These are phyloP conservation scores for Antechinus flavipes DNA, from an alignment of 2,113 vertebrate species.

Conservation along the genomic window DNA sequence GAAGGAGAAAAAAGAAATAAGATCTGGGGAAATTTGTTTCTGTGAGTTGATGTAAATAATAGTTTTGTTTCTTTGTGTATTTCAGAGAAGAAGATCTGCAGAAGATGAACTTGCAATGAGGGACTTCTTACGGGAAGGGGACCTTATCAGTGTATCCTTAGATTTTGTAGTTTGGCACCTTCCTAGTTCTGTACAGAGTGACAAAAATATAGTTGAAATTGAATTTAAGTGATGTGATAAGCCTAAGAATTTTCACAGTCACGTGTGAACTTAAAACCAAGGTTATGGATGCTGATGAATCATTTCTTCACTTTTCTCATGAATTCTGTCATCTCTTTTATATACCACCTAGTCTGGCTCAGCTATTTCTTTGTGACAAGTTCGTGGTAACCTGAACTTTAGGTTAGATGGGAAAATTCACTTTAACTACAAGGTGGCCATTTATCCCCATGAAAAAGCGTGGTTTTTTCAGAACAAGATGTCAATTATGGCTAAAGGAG, in stretches of 20 bases:
- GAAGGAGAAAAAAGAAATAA: background rate
- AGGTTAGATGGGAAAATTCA: background rate
- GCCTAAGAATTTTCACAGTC: background rate
- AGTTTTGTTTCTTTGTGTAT: background rate
- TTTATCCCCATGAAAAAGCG: background rate
- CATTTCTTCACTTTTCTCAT: background rate
- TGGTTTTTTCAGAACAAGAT: background rate
- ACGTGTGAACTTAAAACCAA: background rate
- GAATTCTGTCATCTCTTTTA: background rate
- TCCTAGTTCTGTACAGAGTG: rapidly evolving
- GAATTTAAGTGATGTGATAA: background rate
- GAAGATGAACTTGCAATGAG: conserved; percentile 98
- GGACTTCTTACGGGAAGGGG: conserved; percentile 95
- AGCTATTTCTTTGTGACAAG: background rate
- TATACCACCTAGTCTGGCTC: background rate
- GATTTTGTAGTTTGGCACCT: rapidly evolving
- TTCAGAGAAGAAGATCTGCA: conserved; percentile 94
- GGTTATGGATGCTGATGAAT: background rate
- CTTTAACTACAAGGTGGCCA: background rate
- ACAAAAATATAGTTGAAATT: background rate
- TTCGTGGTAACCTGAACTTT: rapidly evolving
- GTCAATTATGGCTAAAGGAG: background rate
- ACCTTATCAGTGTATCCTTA: conserved; percentile 97
- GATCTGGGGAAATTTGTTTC: background rate
- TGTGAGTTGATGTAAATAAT: background rate